Evolutionary conservation across 2,797 vertebrate genomes (phyloP).

Genomic region (Acanthurus lineatus): DNA sequence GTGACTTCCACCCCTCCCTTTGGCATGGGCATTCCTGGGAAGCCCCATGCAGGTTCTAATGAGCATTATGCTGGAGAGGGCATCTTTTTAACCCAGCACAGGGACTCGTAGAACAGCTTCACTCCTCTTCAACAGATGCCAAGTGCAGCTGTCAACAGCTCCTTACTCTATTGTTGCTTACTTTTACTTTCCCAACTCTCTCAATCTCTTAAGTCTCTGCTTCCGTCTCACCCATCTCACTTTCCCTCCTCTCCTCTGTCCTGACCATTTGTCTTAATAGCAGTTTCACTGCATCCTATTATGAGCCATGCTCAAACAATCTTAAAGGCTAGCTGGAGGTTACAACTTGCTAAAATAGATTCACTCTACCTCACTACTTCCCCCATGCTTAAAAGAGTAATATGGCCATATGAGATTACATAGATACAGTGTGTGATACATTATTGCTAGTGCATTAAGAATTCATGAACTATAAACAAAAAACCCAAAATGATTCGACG

Average conservation of each 20-base stretch:
- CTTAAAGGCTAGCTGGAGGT: constrained; percentile 72
- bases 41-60: constrained; percentile 91
- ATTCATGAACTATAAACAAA: constrained; percentile 83
- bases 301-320: constrained; percentile 61
- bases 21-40: constrained; percentile 84
- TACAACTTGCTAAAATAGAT: constrained; percentile 67
- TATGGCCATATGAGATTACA: constrained; percentile 76
- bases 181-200: constrained; percentile 60
- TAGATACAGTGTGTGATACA: constrained; percentile 76
- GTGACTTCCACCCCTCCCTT: constrained; percentile 78
- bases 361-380: constrained; percentile 60
- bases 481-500: constrained; percentile 67
- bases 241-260: constrained; percentile 24
- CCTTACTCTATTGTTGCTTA: constrained; percentile 79
- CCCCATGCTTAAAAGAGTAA: constrained; percentile 71
- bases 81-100: constrained; percentile 93
- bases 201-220: constrained; percentile 33
- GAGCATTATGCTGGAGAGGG: constrained; percentile 91
- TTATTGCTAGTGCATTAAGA: constrained; percentile 81
- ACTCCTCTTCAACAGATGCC: constrained; percentile 93
- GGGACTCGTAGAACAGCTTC: constrained; percentile 91
- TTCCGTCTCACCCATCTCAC: constrained; percentile 38
- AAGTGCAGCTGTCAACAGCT: constrained; percentile 93
- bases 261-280: constrained; percentile 63
- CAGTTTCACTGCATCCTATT: constrained; percentile 62